Conservation (phyloP, 2,888 invertebrate species). For the Caenorhabditis zanzibari region DNA sequence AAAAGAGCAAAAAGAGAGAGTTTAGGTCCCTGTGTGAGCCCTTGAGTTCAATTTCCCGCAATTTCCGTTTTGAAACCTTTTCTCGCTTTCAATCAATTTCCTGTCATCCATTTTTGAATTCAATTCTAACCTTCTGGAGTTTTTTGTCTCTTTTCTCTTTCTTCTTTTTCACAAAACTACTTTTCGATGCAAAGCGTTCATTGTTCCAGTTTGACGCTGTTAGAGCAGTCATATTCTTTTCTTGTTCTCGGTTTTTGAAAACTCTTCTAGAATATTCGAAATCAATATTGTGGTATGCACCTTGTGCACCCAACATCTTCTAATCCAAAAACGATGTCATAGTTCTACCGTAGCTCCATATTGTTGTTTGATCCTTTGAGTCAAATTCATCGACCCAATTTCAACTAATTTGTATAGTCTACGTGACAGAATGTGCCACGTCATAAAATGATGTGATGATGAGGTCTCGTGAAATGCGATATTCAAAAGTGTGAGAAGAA, state of each 20-base stretch:
- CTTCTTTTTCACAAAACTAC: neutral
- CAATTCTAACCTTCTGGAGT: slow-evolving; percentile 19
- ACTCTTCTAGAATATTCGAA: neutral
- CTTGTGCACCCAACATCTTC: too few relatives aligned
- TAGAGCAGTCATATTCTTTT: slow-evolving; percentile 4
- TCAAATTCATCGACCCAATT: too few relatives aligned
- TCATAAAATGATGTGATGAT: slow-evolving; percentile 52
- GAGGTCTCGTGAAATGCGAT: slow-evolving; percentile 48
- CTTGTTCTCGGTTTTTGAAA: neutral
- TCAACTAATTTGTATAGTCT: neutral
- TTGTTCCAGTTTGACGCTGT: neutral
- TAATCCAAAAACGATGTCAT: too few relatives aligned
- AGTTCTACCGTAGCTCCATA: neutral
- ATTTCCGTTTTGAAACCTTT: slow-evolving; percentile 60
- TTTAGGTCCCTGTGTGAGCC: slow-evolving; percentile 14
- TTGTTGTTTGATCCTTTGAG: too few relatives aligned
- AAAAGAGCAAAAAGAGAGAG: slow-evolving; percentile 12
- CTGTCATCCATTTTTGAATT: slow-evolving; percentile 44
- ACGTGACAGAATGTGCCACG: slow-evolving; percentile 48
- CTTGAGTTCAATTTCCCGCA: slow-evolving; percentile 57
- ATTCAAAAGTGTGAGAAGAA: slow-evolving; percentile 53
- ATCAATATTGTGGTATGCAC: neutral
- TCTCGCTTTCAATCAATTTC: slow-evolving; percentile 58
- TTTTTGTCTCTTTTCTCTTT: neutral
- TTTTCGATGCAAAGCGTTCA: neutral